Conservation (phyloP, 2,113 vertebrate species). For the Lonchura striata region DNA sequence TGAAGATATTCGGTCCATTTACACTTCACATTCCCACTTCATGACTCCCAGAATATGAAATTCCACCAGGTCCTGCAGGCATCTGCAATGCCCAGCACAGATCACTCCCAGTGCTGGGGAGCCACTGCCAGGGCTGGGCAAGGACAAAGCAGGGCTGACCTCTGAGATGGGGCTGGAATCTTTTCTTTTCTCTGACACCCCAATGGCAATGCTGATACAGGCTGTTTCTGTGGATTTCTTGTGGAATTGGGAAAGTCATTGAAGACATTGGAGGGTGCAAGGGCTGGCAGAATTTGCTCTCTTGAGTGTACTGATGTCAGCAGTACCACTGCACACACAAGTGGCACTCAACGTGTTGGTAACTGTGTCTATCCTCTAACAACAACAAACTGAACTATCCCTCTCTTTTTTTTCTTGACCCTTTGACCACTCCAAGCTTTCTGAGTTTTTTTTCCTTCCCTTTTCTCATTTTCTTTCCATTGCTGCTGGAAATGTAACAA, state of each 20-base stretch:
- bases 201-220: not conserved
- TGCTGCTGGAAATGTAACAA: not conserved
- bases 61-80: not conserved
- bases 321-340: not conserved
- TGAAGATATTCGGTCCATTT: not conserved
- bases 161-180: not conserved
- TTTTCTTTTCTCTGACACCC: not conserved
- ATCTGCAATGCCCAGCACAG: not conserved
- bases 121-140: not conserved
- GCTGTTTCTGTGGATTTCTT: not conserved
- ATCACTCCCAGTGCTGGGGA: not conserved
- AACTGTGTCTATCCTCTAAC: not conserved
- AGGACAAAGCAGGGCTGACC: not conserved
- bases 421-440: not conserved
- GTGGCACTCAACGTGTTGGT: not conserved
- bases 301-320: not conserved
- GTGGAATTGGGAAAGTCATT: not conserved
- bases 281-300: not conserved
- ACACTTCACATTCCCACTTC: not conserved
- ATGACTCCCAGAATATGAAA: not conserved
- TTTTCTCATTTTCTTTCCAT: not conserved
- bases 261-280: not conserved
- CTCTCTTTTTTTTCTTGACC: not conserved
- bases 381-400: not conserved
- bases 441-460: rapidly evolving